Percentiles rank a stretch among this genome's conserved stretches.
Evolutionary conservation across 2,113 vertebrate genomes (phyloP).

Genomic region (Addax nasomaculatus): DNA sequence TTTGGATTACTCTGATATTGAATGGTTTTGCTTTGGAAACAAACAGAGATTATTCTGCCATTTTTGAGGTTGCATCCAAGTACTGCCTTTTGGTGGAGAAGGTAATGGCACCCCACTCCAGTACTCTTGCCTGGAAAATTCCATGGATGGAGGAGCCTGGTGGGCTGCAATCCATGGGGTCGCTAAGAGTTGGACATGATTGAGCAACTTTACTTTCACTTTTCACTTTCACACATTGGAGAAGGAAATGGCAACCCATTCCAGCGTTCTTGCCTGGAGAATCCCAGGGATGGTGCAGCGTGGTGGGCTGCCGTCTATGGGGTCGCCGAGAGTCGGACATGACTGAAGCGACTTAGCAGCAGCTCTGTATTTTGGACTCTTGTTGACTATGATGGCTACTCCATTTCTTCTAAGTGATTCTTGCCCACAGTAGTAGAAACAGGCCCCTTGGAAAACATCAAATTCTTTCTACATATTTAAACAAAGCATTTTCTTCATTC

Average conservation of each 20-base stretch:
- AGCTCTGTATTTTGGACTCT: not conserved
- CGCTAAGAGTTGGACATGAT: fast-evolving
- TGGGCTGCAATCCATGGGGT: no score
- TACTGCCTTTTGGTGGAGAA: not conserved
- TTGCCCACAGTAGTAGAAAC: not conserved
- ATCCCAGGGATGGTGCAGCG: no score
- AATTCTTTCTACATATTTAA: not conserved
- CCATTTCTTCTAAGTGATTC: not conserved
- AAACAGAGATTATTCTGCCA: not conserved
- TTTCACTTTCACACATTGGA: no score
- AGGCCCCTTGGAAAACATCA: not conserved
- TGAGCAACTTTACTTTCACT: no score
- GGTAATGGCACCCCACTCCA: no score
- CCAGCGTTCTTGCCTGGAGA: no score
- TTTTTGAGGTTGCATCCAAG: not conserved
- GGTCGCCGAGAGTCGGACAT: fast-evolving
- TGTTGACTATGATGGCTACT: not conserved
- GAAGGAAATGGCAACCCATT: no score
- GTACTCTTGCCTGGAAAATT: no score
- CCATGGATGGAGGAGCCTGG: no score
- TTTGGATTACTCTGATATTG: not conserved
- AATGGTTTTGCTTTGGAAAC: not conserved
- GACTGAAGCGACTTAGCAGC: no score
- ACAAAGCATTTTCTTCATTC: not conserved
- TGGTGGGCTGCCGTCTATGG: no score